These are phyloP conservation scores for Cichladusa arquata DNA, from an alignment of 2,113 vertebrate species.

Conservation along the genomic window DNA sequence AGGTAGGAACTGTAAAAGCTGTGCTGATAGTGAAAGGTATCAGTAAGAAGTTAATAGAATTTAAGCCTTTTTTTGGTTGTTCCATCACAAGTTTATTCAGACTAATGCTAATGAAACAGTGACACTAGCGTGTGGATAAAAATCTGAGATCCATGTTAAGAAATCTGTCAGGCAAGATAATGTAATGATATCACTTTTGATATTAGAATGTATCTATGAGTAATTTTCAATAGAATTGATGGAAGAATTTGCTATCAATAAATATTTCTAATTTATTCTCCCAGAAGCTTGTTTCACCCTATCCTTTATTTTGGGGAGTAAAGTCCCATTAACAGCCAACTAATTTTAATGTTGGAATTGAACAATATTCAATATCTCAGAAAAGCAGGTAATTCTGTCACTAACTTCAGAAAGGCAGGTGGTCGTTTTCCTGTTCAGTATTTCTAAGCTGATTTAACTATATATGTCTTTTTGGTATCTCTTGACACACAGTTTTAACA, in stretches of 20 bases:
- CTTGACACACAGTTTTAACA: background rate
- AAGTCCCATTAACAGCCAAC: background rate
- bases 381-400: background rate
- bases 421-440: background rate
- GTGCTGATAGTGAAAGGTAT: background rate
- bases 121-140: background rate
- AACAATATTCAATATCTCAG: background rate
- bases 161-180: background rate
- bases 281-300: background rate
- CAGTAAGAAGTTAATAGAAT: background rate
- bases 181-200: background rate
- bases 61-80: background rate
- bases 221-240: background rate
- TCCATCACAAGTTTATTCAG: background rate
- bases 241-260: background rate
- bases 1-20: background rate
- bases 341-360: background rate
- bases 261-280: background rate
- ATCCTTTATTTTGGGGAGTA: background rate
- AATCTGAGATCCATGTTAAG: background rate
- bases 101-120: background rate
- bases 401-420: background rate
- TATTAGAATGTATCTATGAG: background rate
- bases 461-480: background rate
- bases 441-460: background rate